phyloP scores from a whole-genome alignment of 2,797 vertebrate species.

The Euphonia xanthogaster region DNA sequence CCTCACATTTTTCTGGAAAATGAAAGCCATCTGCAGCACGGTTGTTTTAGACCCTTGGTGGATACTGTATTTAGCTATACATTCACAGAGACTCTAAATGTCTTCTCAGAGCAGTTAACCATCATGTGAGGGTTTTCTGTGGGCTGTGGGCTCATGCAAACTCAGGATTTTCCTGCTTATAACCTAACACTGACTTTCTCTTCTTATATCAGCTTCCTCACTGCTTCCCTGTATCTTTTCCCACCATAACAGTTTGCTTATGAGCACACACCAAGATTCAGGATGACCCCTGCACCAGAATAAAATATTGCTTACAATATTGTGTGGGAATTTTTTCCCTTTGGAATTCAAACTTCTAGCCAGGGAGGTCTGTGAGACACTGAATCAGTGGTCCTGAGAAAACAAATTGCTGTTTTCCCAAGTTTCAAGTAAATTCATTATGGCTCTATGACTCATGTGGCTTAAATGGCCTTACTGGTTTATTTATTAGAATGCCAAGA shows the following conservation, averaged over 20 bases:
- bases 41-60: background rate
- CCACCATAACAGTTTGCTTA: background rate
- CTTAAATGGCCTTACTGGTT: constrained; percentile 38
- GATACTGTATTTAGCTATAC: background rate
- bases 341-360: constrained; percentile 12
- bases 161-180: background rate
- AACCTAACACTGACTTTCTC: background rate
- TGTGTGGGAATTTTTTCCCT: background rate
- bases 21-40: background rate
- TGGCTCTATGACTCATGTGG: constrained; percentile 43
- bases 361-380: background rate
- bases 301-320: background rate
- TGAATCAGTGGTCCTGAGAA: constrained; percentile 44
- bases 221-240: background rate
- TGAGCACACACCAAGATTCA: background rate
- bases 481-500: constrained; percentile 28
- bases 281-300: background rate
- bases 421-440: constrained; percentile 59
- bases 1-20: background rate
- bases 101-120: background rate
- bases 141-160: background rate
- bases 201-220: background rate
- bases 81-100: background rate
- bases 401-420: constrained; percentile 14
- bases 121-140: background rate